Evolutionary conservation across 1,140 invertebrate genomes (phyloP).

Genomic region (Drosophila ogumai): DNA sequence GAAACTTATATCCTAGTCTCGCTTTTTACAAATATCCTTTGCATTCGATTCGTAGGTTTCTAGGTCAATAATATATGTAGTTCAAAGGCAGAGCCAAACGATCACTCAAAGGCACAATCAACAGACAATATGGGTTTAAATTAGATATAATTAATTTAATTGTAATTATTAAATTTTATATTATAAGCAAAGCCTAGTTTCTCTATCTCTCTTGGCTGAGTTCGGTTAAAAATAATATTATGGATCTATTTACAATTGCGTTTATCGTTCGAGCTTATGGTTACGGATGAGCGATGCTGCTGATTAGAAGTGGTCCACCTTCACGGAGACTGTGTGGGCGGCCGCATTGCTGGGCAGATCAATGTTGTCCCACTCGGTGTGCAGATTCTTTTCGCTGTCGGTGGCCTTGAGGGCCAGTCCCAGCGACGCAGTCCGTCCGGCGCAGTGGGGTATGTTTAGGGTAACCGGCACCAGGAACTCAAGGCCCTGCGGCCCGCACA

Average conservation of each 20-base stretch:
- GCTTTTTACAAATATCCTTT: constrained; percentile 66
- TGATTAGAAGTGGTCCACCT: constrained; percentile 94
- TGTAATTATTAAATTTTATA: constrained; percentile 22
- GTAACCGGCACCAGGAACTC: constrained; percentile 95
- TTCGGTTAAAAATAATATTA: constrained; percentile 35
- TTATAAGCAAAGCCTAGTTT: constrained; percentile 63
- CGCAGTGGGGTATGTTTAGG: constrained; percentile 91
- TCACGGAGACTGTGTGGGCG: constrained; percentile 93
- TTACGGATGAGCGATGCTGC: constrained; percentile 36
- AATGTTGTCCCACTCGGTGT: constrained; percentile 91
- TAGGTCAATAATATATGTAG: constrained; percentile 52
- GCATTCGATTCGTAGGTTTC: constrained; percentile 46
- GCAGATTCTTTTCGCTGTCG: constrained; percentile 89
- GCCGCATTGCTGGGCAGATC: constrained; percentile 91
- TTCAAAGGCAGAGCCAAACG: constrained; percentile 65
- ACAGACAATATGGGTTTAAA: constrained; percentile 75
- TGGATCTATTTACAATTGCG: constrained; percentile 70
- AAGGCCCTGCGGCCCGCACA: constrained; percentile 97
- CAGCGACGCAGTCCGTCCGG: constrained; percentile 89
- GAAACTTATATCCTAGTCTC: constrained; percentile 46
- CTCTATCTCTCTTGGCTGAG: constrained; percentile 18
- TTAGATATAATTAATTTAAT: constrained; percentile 27
- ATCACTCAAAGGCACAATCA: constrained; percentile 80
- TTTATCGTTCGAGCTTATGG: constrained; percentile 30
- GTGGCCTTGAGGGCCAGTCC: constrained; percentile 92